Evolutionary conservation across 1,140 invertebrate species (phyloP), one percentile per base, ranked within the genome.

Genomic region (Bombus fervidus): DNA sequence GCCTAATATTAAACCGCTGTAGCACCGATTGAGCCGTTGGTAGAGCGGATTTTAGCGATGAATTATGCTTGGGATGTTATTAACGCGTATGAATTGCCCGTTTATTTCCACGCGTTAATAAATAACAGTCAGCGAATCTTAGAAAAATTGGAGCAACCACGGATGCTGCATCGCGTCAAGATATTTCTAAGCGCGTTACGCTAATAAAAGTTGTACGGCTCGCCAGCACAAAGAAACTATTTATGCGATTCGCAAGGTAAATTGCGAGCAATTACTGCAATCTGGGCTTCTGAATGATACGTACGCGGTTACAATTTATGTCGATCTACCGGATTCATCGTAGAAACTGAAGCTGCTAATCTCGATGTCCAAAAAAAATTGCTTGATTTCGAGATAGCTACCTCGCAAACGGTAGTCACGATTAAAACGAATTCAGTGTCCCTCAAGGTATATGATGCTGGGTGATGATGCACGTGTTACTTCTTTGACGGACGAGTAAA

Each of bases 41-140:
- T 39, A 66, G 59, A 76, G 68, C 85, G 66, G 85, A 89, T 89
- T 87, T 89, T 84, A 75, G 68, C 85, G 88, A 90, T 90, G 87
- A 87, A 81, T 90, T 86, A 76, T 88, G 79, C 77, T 53, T 47
- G 79, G 37, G 83, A 90, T 90, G 76, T 81, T 87, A 90, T 90
- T 90, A 89, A 53, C 69, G 75, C 71, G 82, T 71, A 86, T 87
- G 89, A 90, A 88, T 86, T 88, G 82, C 86, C 34, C 89, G 89
- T 82, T 90, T 90, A 90, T 90, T 86, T 88, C 83, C 79, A 80
- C 68, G 72, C 83, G 43, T 87, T 90, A 90, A 89, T 90, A 90
- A 90, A 90, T 90, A 90, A 84, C 89, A 86, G 75, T 79, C 88
- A 39, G 75, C 22, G 57, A 57, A 73, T 87, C 64, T 75, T 15